Base-by-base conservation (phyloP, 2,888 invertebrate genomes). In the Drosophila histrio region DNA sequence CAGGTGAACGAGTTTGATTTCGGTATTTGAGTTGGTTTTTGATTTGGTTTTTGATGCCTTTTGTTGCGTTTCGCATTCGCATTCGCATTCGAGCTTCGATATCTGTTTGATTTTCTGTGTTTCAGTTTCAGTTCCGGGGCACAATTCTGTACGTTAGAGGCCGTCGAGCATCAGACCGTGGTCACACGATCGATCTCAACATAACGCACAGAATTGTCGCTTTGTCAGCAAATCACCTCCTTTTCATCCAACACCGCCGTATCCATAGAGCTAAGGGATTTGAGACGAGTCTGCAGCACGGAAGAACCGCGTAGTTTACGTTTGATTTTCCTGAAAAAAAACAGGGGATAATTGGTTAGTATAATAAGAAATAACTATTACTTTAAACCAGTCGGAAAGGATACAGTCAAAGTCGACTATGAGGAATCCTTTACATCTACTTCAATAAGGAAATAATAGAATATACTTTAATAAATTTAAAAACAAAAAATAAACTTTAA, bases 141-240 rank as follows among this genome's bases (percentile, higher is more conserved):
- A 90, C 91, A 92, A 92, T 92, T 91, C 92, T 91, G 92, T 72
- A 76, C 88, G 89, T 84, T 88, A 87, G 19, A 41, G 56, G 46
- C 49, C 66, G 78, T 73, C 65, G 61, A 65, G 87, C 88, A 91
- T 97, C 96, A 97, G 94, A 97, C 97, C 79, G 97, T 97, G 90
- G 97, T 97, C 91, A 97, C 97, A 74, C 97, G 94, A 92, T 97
- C 97, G 87, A 97, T 95, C 92, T 97, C 97, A 91, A 97, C 96
- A 92, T 97, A 97, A 91, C 96, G 96, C 93, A 96, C 97, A 95
- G 97, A 96, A 96, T 96, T 96, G 94, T 97, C 96, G 95, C 95
- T 96, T 94, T 96, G 97, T 97, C 97, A 97, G 97, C 97, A 96
- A 94, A 97, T 96, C 93, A 96, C 96, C 92, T 96, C 96, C 92